Evolutionary conservation across 35 echinoderm and acorn worm species (phyloP).

Genomic region (Ptychodera flava): DNA sequence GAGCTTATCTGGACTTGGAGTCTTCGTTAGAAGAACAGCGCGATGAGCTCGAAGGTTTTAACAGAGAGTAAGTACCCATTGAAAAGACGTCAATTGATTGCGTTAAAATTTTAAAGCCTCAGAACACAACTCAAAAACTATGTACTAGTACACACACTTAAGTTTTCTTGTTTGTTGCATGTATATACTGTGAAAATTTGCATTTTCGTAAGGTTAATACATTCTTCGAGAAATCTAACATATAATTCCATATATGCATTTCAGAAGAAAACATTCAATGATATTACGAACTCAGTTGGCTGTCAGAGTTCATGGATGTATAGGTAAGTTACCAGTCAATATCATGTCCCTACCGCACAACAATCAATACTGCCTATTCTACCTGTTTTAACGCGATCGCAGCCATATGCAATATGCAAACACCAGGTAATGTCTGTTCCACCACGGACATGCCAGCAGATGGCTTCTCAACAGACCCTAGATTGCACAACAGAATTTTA

Average conservation of each 20-base stretch:
- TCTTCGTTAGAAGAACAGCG: conserved; percentile 93
- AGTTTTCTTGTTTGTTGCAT: not conserved
- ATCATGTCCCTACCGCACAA: not conserved
- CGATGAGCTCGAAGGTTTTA: conserved; percentile 89
- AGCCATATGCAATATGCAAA: no score
- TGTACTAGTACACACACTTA: not conserved
- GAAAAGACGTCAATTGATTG: no score
- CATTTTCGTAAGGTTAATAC: not conserved
- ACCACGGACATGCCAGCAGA: no score
- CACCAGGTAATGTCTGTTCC: no score
- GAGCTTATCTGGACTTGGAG: conserved; percentile 90
- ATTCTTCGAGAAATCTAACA: no score
- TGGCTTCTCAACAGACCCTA: no score
- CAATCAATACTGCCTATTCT: not conserved
- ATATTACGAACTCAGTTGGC: conserved; percentile 80
- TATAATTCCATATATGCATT: no score
- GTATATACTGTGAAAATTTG: not conserved
- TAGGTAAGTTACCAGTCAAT: conserved; percentile 49
- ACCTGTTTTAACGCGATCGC: no score
- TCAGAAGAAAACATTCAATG: conserved; percentile 74
- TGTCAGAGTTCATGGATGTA: conserved; percentile 62
- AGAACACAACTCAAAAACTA: no score
- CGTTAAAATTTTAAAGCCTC: no score
- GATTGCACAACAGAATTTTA: no score
- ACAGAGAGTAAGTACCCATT: conserved; percentile 53